phyloP scores from a whole-genome alignment of 2,888 invertebrate species.

The Scaptomyza caliginosa region DNA sequence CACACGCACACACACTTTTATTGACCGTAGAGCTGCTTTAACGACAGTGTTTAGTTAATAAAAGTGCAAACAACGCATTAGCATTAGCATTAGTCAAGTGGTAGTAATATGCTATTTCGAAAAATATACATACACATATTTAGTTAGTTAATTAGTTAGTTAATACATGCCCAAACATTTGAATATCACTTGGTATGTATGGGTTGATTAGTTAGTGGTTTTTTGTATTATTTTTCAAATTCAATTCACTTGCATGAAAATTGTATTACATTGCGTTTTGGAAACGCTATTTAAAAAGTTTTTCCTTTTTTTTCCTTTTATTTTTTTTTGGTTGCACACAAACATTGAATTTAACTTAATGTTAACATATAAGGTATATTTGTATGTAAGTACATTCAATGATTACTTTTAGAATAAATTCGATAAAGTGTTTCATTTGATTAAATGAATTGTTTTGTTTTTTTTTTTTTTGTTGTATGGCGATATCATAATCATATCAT shows the following conservation, averaged over 20 bases:
- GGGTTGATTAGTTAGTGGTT: slow-evolving; percentile 37
- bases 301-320: too few species aligned
- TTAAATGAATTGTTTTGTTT: slow-evolving; percentile 22
- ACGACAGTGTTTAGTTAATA: slow-evolving; percentile 3
- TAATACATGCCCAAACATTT: slow-evolving; percentile 60
- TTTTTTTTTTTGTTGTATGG: slow-evolving; percentile 7
- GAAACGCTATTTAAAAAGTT: slow-evolving; percentile 55
- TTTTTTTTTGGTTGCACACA: slow-evolving; percentile 48
- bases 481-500: slow-evolving; percentile 33
- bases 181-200: slow-evolving; percentile 69
- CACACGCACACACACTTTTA: slow-evolving; percentile 5
- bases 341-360: slow-evolving; percentile 32
- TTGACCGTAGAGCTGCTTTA: slow-evolving; percentile 7
- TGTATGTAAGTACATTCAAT: slow-evolving; percentile 34
- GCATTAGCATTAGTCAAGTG: slow-evolving; percentile 31
- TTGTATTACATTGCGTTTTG: slow-evolving; percentile 65
- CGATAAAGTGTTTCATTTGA: slow-evolving; percentile 53
- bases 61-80: slow-evolving; percentile 30
- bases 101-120: slow-evolving; percentile 53
- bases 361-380: slow-evolving; percentile 34
- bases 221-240: slow-evolving; percentile 60
- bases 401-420: slow-evolving; percentile 61
- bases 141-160: too few species aligned
- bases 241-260: slow-evolving; percentile 75
- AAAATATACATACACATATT: slow-evolving; percentile 50